phyloP scores from a whole-genome alignment of 2,888 invertebrate genomes.

The Caenorhabditis zanzibari region DNA sequence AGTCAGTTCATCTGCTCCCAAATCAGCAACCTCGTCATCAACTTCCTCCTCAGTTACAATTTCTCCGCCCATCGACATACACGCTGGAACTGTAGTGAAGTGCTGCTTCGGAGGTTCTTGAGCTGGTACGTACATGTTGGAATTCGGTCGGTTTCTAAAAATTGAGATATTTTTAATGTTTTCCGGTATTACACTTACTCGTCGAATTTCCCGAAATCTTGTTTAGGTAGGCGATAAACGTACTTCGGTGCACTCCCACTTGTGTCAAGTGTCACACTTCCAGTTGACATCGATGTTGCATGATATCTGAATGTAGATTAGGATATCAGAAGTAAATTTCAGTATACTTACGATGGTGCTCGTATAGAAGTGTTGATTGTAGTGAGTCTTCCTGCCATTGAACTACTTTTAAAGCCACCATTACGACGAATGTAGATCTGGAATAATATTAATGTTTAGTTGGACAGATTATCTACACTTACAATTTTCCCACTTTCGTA shows the following conservation, averaged over 20 bases:
- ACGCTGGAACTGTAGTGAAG: conserved; percentile 69
- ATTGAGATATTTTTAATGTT: neutral
- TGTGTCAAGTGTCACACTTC: conserved; percentile 59
- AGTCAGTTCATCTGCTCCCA: conserved; percentile 45
- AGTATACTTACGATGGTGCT: conserved; percentile 49
- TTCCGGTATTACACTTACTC: conserved; percentile 37
- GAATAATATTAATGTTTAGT: neutral
- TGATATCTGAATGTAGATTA: conserved; percentile 38
- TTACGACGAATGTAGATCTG: conserved; percentile 64
- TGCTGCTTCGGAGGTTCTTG: conserved; percentile 59
- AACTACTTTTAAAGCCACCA: conserved; percentile 25
- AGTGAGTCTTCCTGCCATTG: conserved; percentile 21
- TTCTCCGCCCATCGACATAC: conserved; percentile 74
- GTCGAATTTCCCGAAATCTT: conserved; percentile 55
- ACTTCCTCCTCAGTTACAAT: conserved; percentile 68
- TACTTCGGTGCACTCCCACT: conserved; percentile 60
- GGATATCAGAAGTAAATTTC: neutral
- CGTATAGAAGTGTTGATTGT: conserved; percentile 60
- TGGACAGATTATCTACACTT: neutral
- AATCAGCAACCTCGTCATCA: conserved; percentile 58
- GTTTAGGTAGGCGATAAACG: conserved; percentile 60
- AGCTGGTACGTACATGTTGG: conserved; percentile 61
- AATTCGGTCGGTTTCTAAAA: conserved; percentile 58
- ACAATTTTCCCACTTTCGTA: conserved; percentile 67
- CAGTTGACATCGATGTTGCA: conserved; percentile 51